phyloP scores from a whole-genome alignment of 1,140 invertebrate species.

The Diachasmimorpha longicaudata region DNA sequence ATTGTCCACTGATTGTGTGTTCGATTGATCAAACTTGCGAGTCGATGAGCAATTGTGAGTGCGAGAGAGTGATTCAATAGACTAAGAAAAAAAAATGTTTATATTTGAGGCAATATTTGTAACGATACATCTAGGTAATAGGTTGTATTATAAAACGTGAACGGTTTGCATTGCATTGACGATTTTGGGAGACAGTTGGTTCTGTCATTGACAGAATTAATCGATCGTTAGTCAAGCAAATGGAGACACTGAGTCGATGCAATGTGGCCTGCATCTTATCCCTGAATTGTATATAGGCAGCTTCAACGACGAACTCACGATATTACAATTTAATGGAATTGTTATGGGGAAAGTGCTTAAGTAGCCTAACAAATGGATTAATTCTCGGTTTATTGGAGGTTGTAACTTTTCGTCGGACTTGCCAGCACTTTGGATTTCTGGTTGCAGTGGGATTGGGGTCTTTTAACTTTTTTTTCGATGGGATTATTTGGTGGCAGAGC shows the following conservation, averaged over 20 bases:
- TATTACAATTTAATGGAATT: constrained; percentile 19
- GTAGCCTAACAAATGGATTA: constrained; percentile 21
- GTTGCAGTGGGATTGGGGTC: not conserved
- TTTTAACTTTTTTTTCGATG: not conserved
- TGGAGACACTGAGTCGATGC: not conserved
- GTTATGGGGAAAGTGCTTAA: constrained; percentile 23
- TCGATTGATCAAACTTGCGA: constrained; percentile 22
- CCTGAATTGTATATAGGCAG: constrained; percentile 20
- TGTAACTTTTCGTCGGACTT: not conserved
- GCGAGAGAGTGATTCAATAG: constrained; percentile 12
- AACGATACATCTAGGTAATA: constrained; percentile 53
- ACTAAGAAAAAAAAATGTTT: constrained; percentile 43
- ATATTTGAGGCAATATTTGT: constrained; percentile 63
- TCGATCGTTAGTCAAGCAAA: not conserved
- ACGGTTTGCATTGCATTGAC: not conserved
- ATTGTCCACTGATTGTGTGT: constrained; percentile 34
- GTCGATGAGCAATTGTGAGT: constrained; percentile 28
- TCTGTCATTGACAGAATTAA: not conserved
- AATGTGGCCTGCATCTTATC: constrained; percentile 10
- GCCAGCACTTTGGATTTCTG: not conserved
- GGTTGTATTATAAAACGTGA: constrained; percentile 38
- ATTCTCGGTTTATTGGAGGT: too few species aligned
- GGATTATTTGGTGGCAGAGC: too few species aligned
- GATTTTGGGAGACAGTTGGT: not conserved
- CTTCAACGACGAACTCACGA: constrained; percentile 20